A percentile compares a stretch with the other conserved stretches of the same genome.
Conservation (phyloP, 2,888 invertebrate species). For the Hydrotaea diabolus region DNA sequence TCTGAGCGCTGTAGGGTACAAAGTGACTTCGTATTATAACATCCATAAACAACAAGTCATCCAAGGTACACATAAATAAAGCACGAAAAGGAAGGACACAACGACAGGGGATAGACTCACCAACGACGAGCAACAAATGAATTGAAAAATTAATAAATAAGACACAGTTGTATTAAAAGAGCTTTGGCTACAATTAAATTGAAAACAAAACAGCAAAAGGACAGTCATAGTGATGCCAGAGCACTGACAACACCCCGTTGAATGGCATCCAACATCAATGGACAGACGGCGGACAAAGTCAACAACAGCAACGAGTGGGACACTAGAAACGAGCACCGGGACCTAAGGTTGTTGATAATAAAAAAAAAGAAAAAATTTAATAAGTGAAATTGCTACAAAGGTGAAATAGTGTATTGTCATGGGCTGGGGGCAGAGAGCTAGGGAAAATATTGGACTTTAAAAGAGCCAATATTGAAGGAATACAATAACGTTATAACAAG, state of each 20-base stretch:
- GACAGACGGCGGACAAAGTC: neutral
- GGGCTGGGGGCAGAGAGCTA: constrained; percentile 11
- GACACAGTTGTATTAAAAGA: constrained; percentile 32
- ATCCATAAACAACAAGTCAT: neutral
- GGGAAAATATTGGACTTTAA: constrained; percentile 1
- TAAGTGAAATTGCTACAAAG: constrained; percentile 35
- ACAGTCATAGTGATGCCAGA: constrained; percentile 20
- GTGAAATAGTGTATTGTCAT: constrained; percentile 36
- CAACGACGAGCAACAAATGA: constrained; percentile 8
- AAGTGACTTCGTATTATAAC: neutral
- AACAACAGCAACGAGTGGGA: neutral
- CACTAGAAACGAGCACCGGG: neutral
- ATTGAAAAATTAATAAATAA: constrained; percentile 30
- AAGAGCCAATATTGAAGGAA: constrained; percentile 12
- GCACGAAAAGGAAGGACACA: neutral
- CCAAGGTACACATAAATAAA: neutral
- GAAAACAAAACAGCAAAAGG: constrained; percentile 8
- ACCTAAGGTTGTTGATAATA: neutral
- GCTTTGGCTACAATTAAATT: constrained; percentile 45
- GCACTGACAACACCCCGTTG: neutral
- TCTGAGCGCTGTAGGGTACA: neutral
- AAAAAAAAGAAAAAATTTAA: constrained; percentile 8
- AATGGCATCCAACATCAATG: no score
- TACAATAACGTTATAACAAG: no score
- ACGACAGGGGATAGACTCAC: neutral